Base-by-base conservation (phyloP, 37 sponge, comb jelly and placozoan species). In the Beroe ovata region DNA sequence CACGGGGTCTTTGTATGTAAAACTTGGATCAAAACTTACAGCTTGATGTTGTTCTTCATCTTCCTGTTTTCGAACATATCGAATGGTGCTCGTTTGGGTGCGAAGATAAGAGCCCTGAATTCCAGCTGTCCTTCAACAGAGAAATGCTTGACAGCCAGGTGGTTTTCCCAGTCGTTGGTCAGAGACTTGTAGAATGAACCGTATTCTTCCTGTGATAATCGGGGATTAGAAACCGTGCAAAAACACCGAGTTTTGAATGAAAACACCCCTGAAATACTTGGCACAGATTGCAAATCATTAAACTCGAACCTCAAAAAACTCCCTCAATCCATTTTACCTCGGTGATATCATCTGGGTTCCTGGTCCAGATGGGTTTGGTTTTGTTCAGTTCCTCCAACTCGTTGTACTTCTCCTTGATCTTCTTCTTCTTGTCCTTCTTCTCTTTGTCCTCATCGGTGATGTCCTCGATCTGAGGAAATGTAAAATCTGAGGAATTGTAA, bases 131-230 rank as follows among this genome's bases (percentile, higher is more conserved):
- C 99, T 64, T 97, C 99, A 22, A 97, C 96, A 0, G 96, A 95
- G 94, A 97, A 97, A 88, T 97, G 99, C 84, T 97, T 97, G 34
- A 97, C 99, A 26, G 96, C 99, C 47, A 97, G 92, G 72, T 97
- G 99, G 58, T 97, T 96, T 60, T 97, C 99, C 99, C 99, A 97
- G 90, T 97, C 99, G 60, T 97, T 97, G 90, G 96, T 96, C 38
- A 97, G 93, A n/a, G 94, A 95, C 90, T 97, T 97, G 93, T 97
- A 97, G 93, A 97, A 97, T 60, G 95, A 95, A 19, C 95, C 99
- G 89, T 97, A 97, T 77, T 97, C 99, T 64, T 97, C 99, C 59
- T 92, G 89, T 22, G 47, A 19, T n/a, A 16, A 25, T 47, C 11
- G 11, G n/a, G n/a, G n/a, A n/a, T n/a, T n/a, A n/a, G n/a, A n/a